These are phyloP conservation scores for Takifugu rubripes DNA, from an alignment of 2,797 vertebrate species.

Conservation along the genomic window DNA sequence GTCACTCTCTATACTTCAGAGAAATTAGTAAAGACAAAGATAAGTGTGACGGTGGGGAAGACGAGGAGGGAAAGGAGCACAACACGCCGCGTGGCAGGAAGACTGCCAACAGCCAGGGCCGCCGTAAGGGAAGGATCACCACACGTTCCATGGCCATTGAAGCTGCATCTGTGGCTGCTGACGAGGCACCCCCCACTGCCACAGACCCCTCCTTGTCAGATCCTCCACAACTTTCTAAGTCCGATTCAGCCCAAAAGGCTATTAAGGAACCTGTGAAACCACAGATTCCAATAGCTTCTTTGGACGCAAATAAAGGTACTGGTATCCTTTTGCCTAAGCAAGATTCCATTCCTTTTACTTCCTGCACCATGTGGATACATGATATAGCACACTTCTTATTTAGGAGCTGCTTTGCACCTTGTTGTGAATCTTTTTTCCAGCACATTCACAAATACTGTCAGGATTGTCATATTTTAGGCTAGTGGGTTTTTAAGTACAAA, in stretches of 20 bases:
- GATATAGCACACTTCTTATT: too few relatives aligned
- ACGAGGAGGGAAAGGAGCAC: slow-evolving; percentile 94
- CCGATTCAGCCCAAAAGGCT: slow-evolving; percentile 68
- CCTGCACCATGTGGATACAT: too few relatives aligned
- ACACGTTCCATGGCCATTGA: slow-evolving; percentile 98
- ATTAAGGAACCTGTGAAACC: slow-evolving; percentile 72
- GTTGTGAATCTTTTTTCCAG: too few relatives aligned
- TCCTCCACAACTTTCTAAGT: slow-evolving; percentile 67
- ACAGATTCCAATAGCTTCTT: slow-evolving; percentile 60
- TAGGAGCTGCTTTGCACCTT: too few relatives aligned
- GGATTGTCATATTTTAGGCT: too few relatives aligned
- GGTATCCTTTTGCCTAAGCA: too few relatives aligned
- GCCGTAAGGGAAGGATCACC: slow-evolving; percentile 94
- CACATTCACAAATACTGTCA: too few relatives aligned
- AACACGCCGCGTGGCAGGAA: slow-evolving; percentile 90
- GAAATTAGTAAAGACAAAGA: slow-evolving; percentile 95
- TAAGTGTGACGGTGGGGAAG: slow-evolving; percentile 89
- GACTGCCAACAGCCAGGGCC: slow-evolving; percentile 97
- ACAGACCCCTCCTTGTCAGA: slow-evolving; percentile 78
- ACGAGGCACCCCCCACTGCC: slow-evolving; percentile 82
- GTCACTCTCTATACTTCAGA: slow-evolving; percentile 57
- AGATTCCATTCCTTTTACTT: too few relatives aligned
- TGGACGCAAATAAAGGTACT: slow-evolving; percentile 72
- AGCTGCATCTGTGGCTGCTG: slow-evolving; percentile 84
- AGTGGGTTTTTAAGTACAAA: too few relatives aligned